These are phyloP conservation scores for Microplitis mediator DNA, from an alignment of 1,140 invertebrate genomes.

Conservation along the genomic window DNA sequence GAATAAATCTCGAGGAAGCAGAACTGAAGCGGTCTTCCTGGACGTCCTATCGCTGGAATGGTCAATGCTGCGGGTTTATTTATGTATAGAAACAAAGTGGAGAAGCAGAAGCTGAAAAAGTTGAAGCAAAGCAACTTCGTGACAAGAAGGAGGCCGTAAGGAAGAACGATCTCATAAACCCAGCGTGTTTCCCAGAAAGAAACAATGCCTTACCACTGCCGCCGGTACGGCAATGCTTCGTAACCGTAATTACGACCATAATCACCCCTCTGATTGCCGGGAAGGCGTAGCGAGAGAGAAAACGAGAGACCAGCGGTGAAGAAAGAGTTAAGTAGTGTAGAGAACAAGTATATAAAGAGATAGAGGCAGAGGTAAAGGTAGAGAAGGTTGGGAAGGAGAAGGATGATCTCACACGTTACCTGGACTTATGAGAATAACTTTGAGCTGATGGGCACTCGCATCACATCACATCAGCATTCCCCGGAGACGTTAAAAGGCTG, in stretches of 20 bases:
- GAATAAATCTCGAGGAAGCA: not conserved
- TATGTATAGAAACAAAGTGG: not conserved
- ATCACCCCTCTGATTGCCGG: constrained; percentile 41
- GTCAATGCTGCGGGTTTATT: too few species aligned
- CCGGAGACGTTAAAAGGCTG: not conserved
- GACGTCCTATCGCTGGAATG: too few species aligned
- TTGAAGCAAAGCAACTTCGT: constrained; percentile 15
- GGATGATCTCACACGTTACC: constrained; percentile 24
- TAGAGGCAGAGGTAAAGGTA: constrained; percentile 1
- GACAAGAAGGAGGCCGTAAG: constrained; percentile 34
- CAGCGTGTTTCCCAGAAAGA: constrained; percentile 48
- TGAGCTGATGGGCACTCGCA: not conserved
- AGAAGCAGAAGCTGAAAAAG: not conserved
- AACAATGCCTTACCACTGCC: constrained; percentile 44
- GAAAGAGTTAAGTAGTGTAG: not conserved
- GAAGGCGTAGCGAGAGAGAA: constrained; percentile 29
- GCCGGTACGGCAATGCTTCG: constrained; percentile 40
- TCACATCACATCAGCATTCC: not conserved
- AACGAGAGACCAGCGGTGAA: constrained; percentile 20
- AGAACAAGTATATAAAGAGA: constrained; percentile 10
- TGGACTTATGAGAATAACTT: not conserved
- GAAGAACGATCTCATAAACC: constrained; percentile 43
- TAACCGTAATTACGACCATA: constrained; percentile 55
- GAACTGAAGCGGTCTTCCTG: too few species aligned
- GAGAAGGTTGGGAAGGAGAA: not conserved